phyloP scores from a whole-genome alignment of 2,797 vertebrate species.

The Hemibagrus guttatus region DNA sequence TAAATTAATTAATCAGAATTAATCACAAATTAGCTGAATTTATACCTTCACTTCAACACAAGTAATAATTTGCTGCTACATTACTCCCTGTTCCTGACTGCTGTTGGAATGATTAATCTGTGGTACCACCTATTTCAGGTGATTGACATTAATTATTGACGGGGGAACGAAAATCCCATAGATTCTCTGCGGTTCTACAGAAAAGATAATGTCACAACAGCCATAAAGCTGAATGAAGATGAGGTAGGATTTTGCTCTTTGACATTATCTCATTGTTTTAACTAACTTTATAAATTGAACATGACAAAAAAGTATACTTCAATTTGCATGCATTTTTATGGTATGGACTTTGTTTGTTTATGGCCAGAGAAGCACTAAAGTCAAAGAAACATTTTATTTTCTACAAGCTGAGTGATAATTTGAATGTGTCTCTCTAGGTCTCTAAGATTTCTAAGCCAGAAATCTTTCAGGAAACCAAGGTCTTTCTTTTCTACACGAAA shows the following conservation, averaged over 20 bases:
- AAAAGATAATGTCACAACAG: not conserved
- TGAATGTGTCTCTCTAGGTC: not conserved
- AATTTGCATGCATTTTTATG: not conserved
- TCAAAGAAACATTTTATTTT: not conserved
- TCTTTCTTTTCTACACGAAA: constrained; percentile 34
- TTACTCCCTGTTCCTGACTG: not conserved
- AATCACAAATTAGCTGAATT: too few species aligned
- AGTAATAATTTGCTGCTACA: not conserved
- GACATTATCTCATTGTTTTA: not conserved
- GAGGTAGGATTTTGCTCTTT: not conserved
- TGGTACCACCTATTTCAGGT: not conserved
- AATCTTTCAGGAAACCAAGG: constrained; percentile 10
- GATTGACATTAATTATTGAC: constrained; percentile 20
- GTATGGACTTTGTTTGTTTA: not conserved
- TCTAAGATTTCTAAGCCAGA: constrained; percentile 31
- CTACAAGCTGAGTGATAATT: not conserved
- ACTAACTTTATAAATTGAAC: not conserved
- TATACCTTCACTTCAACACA: too few species aligned
- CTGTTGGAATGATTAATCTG: not conserved
- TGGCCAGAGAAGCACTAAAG: not conserved
- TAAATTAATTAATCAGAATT: too few species aligned
- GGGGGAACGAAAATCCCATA: constrained; percentile 24
- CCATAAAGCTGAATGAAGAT: not conserved
- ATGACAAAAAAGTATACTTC: not conserved
- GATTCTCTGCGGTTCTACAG: constrained; percentile 28